phyloP scores from a whole-genome alignment of 2,888 invertebrate species.

The Cheilosia vernalis region DNA sequence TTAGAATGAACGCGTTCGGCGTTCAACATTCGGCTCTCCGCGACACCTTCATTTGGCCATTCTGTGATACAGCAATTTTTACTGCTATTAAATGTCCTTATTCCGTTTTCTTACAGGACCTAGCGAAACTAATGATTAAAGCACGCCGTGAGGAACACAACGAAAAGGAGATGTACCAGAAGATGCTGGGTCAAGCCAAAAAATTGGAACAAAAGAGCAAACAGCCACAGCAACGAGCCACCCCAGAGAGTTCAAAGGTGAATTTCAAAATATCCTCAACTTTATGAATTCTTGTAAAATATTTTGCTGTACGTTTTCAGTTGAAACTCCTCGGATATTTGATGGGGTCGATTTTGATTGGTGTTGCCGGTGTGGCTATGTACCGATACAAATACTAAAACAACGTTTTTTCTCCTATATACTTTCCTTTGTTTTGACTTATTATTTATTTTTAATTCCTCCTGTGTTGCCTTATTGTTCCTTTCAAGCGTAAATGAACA shows the following conservation, averaged over 20 bases:
- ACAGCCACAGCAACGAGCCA: conserved; percentile 79
- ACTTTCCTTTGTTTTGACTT: conserved; percentile 42
- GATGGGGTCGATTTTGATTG: conserved; percentile 88
- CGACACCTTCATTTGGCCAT: no score
- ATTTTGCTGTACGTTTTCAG: conserved; percentile 76
- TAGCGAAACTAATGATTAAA: conserved; percentile 85
- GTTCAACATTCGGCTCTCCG: no score
- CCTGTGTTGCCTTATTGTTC: conserved; percentile 24
- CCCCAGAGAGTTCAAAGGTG: conserved; percentile 82
- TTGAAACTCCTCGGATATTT: conserved; percentile 82
- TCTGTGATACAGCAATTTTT: no score
- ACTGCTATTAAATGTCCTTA: no score
- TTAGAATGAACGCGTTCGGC: no score
- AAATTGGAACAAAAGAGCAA: conserved; percentile 82
- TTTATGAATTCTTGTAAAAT: not conserved
- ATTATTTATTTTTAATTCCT: conserved; percentile 62
- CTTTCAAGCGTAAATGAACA: conserved; percentile 8
- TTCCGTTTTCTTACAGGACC: conserved; percentile 81
- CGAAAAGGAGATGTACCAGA: conserved; percentile 88
- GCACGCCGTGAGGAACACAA: conserved; percentile 85
- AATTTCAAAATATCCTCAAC: not conserved
- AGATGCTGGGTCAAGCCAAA: conserved; percentile 86
- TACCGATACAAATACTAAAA: conserved; percentile 87
- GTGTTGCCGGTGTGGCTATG: conserved; percentile 89
- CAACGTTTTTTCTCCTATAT: conserved; percentile 20